Base-by-base conservation (phyloP, 2,113 vertebrate genomes). In the Anser cygnoides region DNA sequence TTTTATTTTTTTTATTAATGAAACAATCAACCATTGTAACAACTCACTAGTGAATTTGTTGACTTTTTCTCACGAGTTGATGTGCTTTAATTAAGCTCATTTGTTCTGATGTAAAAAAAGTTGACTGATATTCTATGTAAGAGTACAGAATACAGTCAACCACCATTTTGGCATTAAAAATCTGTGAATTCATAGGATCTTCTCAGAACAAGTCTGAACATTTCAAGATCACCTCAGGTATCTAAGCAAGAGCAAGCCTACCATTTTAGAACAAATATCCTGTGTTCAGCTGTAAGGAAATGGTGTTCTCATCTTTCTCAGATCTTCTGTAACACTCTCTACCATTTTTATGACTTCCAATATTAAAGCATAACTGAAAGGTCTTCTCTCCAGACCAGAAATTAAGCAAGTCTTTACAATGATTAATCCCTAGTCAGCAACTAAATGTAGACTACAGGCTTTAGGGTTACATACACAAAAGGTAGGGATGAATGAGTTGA, bases 281-380 rank as follows among this genome's bases (percentile, higher is more conserved):
- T 3, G 0, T 4, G 3, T n/a, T 61, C 0, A 0, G 23, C 33
- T 52, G 21, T 25, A 46, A 82, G 54, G 39, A 88, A 85, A 83
- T 2, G 7, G 16, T 54, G 80, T 22, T 20, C 43, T 57, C 28
- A 19, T 31, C n/a, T 75, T 57, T 55, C 28, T 46, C 66, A 72
- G 31, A 35, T 15, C 19, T 37, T 68, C 46, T 58, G 44, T 6
- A 62, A 26, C 4, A 7, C 2, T 8, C 43, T 86, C n/a, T 29
- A 18, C 39, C 46, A 59, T 22, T 71, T 65, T 68, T 20, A 23
- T 3, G 11, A 8, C 20, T 58, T 39, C 57, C 26, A n/a, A 4
- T 6, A 54, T 33, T 11, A 70, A 67, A 52, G 15, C 15, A 58
- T 31, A 72, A 57, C 7, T 16, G 35, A 67, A 28, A 90, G 25